These are phyloP conservation scores for Porites lutea DNA, from an alignment of 64 coral and sea anemone species.

Conservation along the genomic window DNA sequence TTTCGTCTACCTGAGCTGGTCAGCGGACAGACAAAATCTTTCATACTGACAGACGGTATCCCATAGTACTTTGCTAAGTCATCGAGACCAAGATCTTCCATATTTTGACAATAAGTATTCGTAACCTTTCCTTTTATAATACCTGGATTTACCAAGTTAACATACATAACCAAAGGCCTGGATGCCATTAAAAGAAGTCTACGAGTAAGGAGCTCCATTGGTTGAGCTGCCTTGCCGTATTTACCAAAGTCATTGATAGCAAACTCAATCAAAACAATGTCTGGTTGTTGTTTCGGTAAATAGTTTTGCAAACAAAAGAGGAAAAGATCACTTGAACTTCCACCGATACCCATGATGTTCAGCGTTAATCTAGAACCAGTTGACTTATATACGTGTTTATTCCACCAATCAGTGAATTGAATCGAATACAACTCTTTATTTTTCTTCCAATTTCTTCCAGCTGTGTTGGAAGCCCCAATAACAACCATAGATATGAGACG, in stretches of 20 bases:
- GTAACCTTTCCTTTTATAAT: neutral
- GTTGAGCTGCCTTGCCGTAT: neutral
- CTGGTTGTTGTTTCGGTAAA: slow-evolving; percentile 13
- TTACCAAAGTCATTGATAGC: slow-evolving; percentile 31
- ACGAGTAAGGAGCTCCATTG: slow-evolving; percentile 38
- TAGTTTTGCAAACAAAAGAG: slow-evolving; percentile 17
- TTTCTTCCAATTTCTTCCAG: neutral
- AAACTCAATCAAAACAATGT: slow-evolving; percentile 37
- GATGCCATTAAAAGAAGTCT: slow-evolving; percentile 20
- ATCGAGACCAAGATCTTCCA: slow-evolving; percentile 39
- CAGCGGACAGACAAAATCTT: slow-evolving; percentile 56
- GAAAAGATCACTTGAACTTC: slow-evolving; percentile 30
- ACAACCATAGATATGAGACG: neutral
- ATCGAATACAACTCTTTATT: neutral
- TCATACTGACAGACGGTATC: slow-evolving; percentile 53
- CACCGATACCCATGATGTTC: neutral
- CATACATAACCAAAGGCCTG: slow-evolving; percentile 16
- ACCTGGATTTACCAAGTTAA: slow-evolving; percentile 1
- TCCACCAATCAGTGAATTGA: slow-evolving; percentile 44
- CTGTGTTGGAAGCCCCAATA: slow-evolving; percentile 39
- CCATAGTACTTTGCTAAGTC: slow-evolving; percentile 58
- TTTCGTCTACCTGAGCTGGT: slow-evolving; percentile 6
- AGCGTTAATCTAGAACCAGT: neutral
- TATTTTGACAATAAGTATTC: slow-evolving; percentile 47
- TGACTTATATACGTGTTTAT: neutral